Evolutionary conservation across 35 echinoderm and acorn worm genomes (phyloP).

Genomic region (Patiria miniata): DNA sequence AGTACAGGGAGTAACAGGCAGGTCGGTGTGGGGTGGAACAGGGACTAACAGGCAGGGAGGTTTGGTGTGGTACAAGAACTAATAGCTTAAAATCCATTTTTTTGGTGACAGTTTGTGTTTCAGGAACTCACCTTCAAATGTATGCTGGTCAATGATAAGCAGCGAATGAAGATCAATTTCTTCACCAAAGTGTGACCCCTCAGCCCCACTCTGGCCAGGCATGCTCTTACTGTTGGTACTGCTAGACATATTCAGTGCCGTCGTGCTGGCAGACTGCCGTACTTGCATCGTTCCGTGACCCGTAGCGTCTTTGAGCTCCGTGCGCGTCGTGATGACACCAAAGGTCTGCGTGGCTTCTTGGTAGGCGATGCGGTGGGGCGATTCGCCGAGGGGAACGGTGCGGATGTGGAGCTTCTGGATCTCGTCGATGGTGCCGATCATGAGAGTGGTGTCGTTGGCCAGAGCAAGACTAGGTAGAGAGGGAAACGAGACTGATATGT

Average conservation of each 20-base stretch:
- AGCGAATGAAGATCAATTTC: constrained; percentile 87
- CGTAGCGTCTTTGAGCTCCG: constrained; percentile 76
- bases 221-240: constrained; percentile 66
- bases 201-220: constrained; percentile 40
- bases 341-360: constrained; percentile 93
- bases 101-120: too few relatives aligned
- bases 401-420: constrained; percentile 99
- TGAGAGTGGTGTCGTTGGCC: constrained; percentile 90
- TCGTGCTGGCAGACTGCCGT: constrained; percentile 82
- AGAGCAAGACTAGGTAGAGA: constrained; percentile 71
- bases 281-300: constrained; percentile 35
- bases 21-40: too few relatives aligned
- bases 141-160: constrained; percentile 94
- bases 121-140: constrained; percentile 90
- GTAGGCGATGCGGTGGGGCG: constrained; percentile 82
- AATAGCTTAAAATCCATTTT: too few relatives aligned
- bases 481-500: constrained; percentile 8
- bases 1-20: too few relatives aligned
- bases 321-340: constrained; percentile 77
- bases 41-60: too few relatives aligned
- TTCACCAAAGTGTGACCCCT: constrained; percentile 68
- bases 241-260: constrained; percentile 70
- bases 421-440: constrained; percentile 97
- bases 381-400: constrained; percentile 89
- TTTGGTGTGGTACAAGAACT: too few relatives aligned